Conservation (phyloP, 2,797 vertebrate genomes). For the Euphonia xanthogaster region DNA sequence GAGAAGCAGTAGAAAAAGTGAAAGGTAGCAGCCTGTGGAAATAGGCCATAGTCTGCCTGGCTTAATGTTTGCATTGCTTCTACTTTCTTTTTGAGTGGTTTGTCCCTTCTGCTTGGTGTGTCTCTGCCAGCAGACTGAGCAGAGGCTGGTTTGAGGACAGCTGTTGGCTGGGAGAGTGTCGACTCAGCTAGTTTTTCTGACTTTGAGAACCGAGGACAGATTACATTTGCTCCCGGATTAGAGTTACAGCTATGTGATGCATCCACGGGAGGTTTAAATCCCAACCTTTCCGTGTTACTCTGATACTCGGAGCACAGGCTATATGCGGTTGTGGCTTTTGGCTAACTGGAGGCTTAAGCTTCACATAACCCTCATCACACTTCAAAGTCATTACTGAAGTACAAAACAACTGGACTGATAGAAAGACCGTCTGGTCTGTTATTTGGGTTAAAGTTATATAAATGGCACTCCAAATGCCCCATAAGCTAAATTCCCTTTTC, state of each 20-base stretch:
- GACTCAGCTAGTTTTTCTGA: neutral
- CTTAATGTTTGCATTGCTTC: neutral
- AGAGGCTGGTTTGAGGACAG: neutral
- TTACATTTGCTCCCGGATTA: neutral
- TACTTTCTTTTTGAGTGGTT: neutral
- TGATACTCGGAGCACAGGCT: neutral
- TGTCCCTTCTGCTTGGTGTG: neutral
- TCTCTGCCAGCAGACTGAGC: neutral
- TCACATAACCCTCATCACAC: neutral
- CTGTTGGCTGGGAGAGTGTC: neutral
- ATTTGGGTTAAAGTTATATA: neutral
- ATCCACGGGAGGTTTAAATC: conserved; percentile 6
- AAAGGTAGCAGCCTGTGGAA: neutral
- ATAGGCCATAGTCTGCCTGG: neutral
- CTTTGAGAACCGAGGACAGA: neutral
- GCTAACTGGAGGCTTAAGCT: neutral
- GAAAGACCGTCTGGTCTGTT: neutral
- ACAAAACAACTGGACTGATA: neutral
- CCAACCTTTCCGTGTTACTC: neutral
- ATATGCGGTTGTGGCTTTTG: neutral
- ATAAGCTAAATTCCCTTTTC: neutral
- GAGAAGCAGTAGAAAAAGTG: neutral
- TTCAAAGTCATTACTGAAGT: neutral
- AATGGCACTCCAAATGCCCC: neutral
- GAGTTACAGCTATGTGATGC: conserved; percentile 3